Base-by-base conservation (phyloP, 92 coral and sea anemone genomes). In the Chrysogorgia sp. region DNA sequence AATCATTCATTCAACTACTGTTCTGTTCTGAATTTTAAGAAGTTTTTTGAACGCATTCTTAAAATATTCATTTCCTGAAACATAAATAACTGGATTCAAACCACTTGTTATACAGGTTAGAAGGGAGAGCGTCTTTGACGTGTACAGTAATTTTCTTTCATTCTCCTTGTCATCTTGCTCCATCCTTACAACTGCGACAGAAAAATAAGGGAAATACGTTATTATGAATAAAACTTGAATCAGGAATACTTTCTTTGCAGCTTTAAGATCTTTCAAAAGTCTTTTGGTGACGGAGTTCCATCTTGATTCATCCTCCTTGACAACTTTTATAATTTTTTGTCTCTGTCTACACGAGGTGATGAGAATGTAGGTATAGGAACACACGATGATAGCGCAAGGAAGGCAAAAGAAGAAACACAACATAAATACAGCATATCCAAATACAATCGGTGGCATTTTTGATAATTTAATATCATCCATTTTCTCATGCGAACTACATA, bases 41-140 rank as follows among this genome's bases (percentile, higher is more conserved):
- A 69, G n/a, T 30, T 69, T 69, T 69, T 58, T 47, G n/a, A 69
- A 69, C 3, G 76, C 76, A 13, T 14, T 49, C 12, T 35, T 24
- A 21, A 69, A 69, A 21, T 69, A 60, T 69, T 69, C 60, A 9
- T 69, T 48, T 0, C 76, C 40, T 0, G 34, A 69, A 7, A 48
- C 76, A 23, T 69, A 69, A 25, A 69, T 69, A 14, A 43, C 10
- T 3, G 76, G 76, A 49, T 69, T 69, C 12, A 69, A 21, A 45
- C 58, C 45, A 21, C 59, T 45, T 4, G 76, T 45, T 13, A 69
- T 59, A 20, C 59, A 23, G 22, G 76, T 48, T 0, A 69, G 25
- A 22, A 67, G 22, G 25, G 57, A 67, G 34, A 67, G 48, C 12
- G 32, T 17, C 48, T 67, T 67, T 0, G 74, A 67, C 15, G 40